Conservation (phyloP, 2,888 invertebrate genomes). For the Drosophila greeni region DNA sequence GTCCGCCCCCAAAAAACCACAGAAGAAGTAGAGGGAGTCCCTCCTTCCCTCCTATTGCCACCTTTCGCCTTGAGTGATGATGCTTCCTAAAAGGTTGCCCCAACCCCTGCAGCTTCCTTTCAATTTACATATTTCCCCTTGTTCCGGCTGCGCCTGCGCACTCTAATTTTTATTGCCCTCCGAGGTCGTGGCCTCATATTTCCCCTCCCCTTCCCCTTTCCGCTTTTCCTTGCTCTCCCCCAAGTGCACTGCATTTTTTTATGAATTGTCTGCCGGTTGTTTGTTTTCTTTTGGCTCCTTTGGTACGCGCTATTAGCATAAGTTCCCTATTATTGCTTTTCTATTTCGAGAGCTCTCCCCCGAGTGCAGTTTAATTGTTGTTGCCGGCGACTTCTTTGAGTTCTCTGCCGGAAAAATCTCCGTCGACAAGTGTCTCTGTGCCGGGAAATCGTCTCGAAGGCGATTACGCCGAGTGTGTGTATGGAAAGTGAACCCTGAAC, state of each 20-base stretch:
- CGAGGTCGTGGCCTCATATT: constrained; percentile 21
- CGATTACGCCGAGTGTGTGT: constrained; percentile 62
- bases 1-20: constrained; percentile 3
- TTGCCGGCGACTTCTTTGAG: constrained; percentile 16
- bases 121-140: constrained; percentile 31
- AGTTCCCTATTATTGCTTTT: constrained; percentile 48
- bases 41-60: too few species aligned
- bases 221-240: constrained; percentile 17
- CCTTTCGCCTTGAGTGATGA: constrained; percentile 30
- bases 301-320: constrained; percentile 73
- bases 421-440: constrained; percentile 62
- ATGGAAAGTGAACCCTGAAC: constrained; percentile 55
- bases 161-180: constrained; percentile 67
- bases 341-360: constrained; percentile 35
- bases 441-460: constrained; percentile 38
- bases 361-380: constrained; percentile 31
- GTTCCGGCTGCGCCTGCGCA: constrained; percentile 56
- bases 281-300: constrained; percentile 53
- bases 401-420: constrained; percentile 16
- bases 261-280: constrained; percentile 61
- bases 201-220: not conserved
- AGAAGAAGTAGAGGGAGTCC: constrained; percentile 41
- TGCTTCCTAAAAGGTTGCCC: constrained; percentile 41
- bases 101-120: constrained; percentile 14
- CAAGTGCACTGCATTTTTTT: constrained; percentile 56